Percentiles rank a stretch among this genome's conserved stretches.
phyloP scores from a whole-genome alignment of 2,797 vertebrate species.

The Betta splendens region DNA sequence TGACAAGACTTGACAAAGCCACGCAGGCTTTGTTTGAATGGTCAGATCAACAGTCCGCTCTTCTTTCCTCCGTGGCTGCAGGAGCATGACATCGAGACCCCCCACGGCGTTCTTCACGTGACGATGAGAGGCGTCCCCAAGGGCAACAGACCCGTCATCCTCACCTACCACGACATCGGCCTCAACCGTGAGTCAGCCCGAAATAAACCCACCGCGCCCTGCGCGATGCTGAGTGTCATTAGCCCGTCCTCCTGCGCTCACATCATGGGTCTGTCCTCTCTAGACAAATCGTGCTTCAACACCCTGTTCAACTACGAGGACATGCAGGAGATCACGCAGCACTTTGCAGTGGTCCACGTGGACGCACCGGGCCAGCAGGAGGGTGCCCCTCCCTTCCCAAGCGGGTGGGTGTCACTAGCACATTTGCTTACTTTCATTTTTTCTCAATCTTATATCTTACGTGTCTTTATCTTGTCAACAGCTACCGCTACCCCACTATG shows the following conservation, averaged over 20 bases:
- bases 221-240: not conserved
- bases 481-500: conserved; percentile 95
- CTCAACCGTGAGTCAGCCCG: conserved; percentile 91
- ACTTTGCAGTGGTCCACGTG: conserved; percentile 95
- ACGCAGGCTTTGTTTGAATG: too few species aligned
- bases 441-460: too few species aligned
- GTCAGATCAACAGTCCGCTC: not conserved
- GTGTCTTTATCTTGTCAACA: conserved; percentile 61
- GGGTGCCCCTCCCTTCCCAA: conserved; percentile 91
- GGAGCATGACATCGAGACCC: conserved; percentile 98
- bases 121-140: conserved; percentile 93
- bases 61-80: conserved; percentile 64
- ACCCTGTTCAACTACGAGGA: conserved; percentile 99
- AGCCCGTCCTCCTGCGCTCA: not conserved
- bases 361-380: conserved; percentile 97
- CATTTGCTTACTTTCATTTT: too few species aligned
- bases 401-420: conserved; percentile 79
- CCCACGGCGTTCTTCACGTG: conserved; percentile 92
- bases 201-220: conserved; percentile 15
- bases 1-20: not conserved
- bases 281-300: conserved; percentile 99
- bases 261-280: conserved; percentile 15
- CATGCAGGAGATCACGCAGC: conserved; percentile 98
- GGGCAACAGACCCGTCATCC: conserved; percentile 94
- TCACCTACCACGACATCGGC: conserved; percentile 98